These are phyloP conservation scores for Oscheius sp. DNA, from an alignment of 2,888 invertebrate species.

Conservation along the genomic window DNA sequence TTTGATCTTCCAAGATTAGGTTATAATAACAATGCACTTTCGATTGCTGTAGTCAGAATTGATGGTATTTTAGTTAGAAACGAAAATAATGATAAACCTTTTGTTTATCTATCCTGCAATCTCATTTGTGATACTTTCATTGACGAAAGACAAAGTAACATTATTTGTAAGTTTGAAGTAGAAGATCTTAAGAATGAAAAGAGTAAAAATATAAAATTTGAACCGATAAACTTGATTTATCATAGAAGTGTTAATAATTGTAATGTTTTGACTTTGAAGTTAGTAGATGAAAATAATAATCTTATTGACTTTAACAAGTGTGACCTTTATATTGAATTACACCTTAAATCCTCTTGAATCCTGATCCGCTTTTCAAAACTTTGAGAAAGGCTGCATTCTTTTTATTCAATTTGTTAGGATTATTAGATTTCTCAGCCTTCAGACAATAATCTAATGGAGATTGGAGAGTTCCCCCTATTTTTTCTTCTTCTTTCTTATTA, in stretches of 20 bases:
- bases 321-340: no score
- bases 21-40: not conserved
- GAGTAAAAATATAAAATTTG: conserved; percentile 26
- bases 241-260: conserved; percentile 29
- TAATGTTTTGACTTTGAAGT: conserved; percentile 25
- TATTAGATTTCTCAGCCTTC: conserved; percentile 13
- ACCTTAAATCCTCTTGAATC: no score
- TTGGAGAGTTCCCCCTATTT: not conserved
- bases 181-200: no score
- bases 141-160: no score
- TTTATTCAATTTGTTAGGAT: no score
- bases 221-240: conserved; percentile 33
- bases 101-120: no score
- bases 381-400: no score
- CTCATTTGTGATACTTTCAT: no score
- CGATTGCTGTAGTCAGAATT: conserved; percentile 33
- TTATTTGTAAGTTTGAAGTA: conserved; percentile 21
- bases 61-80: conserved; percentile 28
- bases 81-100: not conserved
- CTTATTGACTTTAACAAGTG: no score
- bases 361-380: no score
- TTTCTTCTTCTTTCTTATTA: not conserved
- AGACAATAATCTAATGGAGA: conserved; percentile 14
- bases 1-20: conserved; percentile 23
- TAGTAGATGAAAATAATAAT: no score